Evolutionary conservation across 2,797 vertebrate species (phyloP).

Genomic region (Crax fasciolata): DNA sequence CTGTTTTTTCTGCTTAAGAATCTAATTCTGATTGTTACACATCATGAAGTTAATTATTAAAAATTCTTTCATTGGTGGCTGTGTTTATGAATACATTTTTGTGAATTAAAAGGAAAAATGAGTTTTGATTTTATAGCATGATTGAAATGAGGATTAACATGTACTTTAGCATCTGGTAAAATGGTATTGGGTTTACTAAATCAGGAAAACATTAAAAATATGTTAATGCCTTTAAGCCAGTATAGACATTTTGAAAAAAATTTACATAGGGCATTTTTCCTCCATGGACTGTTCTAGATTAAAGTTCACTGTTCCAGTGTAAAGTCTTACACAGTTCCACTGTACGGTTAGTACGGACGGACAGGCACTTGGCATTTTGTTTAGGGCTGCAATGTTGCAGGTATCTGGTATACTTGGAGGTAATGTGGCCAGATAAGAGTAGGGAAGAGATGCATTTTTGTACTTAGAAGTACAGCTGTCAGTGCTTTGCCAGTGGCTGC

Average conservation of each 20-base stretch:
- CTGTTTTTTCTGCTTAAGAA: neutral
- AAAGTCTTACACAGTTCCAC: neutral
- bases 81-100: neutral
- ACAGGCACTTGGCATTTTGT: neutral
- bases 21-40: neutral
- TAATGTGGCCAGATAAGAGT: neutral
- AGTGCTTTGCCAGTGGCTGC: neutral
- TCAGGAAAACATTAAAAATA: neutral
- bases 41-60: neutral
- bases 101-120: neutral
- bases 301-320: neutral
- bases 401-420: neutral
- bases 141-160: neutral
- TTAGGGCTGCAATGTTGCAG: neutral
- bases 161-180: neutral
- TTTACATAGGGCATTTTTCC: neutral
- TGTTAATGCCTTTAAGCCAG: neutral
- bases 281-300: neutral
- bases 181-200: neutral
- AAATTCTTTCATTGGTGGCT: rapidly evolving
- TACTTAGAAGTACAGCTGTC: neutral
- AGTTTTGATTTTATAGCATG: neutral
- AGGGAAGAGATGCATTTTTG: neutral
- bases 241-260: neutral
- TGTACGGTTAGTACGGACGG: neutral